Evolutionary conservation across 2,888 invertebrate genomes (phyloP).

Genomic region (Eristalinus aeneus): DNA sequence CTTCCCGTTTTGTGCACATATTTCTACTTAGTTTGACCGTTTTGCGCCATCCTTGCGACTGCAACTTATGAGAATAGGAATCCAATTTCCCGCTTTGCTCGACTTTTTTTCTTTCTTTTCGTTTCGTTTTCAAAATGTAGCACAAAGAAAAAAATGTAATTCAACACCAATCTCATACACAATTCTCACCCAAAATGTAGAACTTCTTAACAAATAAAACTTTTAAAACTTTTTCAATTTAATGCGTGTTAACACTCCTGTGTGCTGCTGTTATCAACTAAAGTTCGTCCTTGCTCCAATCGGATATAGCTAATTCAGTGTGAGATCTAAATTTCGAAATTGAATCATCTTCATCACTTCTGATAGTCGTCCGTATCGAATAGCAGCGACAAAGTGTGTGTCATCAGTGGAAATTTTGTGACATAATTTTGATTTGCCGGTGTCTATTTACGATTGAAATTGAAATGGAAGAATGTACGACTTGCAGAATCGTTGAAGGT

Average conservation of each 20-base stretch:
- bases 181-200: constrained; percentile 44
- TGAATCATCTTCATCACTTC: neutral
- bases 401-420: neutral
- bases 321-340: constrained; percentile 61
- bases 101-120: neutral
- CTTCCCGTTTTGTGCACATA: constrained; percentile 43
- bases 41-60: constrained; percentile 26
- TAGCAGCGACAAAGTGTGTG: neutral
- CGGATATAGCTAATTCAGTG: constrained; percentile 72
- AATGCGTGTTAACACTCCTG: constrained; percentile 26
- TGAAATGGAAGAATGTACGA: too few relatives aligned
- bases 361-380: neutral
- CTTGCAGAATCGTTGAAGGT: neutral
- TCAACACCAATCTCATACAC: constrained; percentile 47
- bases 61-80: constrained; percentile 14
- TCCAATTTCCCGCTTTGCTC: neutral
- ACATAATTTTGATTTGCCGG: too few relatives aligned
- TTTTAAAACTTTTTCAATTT: constrained; percentile 67
- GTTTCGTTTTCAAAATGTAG: constrained; percentile 3
- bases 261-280: constrained; percentile 35
- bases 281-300: constrained; percentile 72
- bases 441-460: too few relatives aligned
- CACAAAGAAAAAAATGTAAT: constrained; percentile 27
- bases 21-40: constrained; percentile 21
- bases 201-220: constrained; percentile 35